These are phyloP conservation scores for Nyleta sp. DNA, from an alignment of 2,888 invertebrate species.

Conservation along the genomic window DNA sequence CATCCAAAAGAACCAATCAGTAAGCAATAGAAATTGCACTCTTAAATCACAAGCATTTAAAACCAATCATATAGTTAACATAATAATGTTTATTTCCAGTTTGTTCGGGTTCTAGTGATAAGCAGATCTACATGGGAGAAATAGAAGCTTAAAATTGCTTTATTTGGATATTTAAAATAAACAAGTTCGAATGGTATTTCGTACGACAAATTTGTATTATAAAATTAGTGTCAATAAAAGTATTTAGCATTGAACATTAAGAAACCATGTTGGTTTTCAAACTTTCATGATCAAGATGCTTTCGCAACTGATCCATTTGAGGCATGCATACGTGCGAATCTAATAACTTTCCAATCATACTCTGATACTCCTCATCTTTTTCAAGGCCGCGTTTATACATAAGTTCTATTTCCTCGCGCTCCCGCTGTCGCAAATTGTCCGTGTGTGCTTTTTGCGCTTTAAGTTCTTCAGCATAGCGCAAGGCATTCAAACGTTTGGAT, in stretches of 20 bases:
- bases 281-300: conserved; percentile 17
- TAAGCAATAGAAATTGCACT: no score
- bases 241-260: neutral
- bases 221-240: conserved; percentile 1
- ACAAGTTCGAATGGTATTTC: neutral
- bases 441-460: conserved; percentile 50
- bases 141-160: conserved; percentile 85
- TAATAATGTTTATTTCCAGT: conserved; percentile 83
- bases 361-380: conserved; percentile 56
- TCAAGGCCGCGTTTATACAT: conserved; percentile 56
- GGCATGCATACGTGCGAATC: conserved; percentile 38
- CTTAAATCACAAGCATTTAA: no score
- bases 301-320: conserved; percentile 2
- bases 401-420: conserved; percentile 56
- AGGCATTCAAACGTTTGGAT: conserved; percentile 51
- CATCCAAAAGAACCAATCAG: no score
- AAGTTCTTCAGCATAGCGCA: conserved; percentile 58
- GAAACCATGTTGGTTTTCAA: conserved; percentile 17
- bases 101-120: conserved; percentile 97
- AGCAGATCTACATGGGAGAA: conserved; percentile 97
- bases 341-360: conserved; percentile 43
- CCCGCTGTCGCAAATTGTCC: conserved; percentile 36
- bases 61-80: no score
- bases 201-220: conserved; percentile 1
- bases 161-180: conserved; percentile 1